Percentiles rank a stretch among this genome's conserved stretches.
Conservation (phyloP, 2,888 invertebrate genomes). For the Macrosoma leucophasiata region DNA sequence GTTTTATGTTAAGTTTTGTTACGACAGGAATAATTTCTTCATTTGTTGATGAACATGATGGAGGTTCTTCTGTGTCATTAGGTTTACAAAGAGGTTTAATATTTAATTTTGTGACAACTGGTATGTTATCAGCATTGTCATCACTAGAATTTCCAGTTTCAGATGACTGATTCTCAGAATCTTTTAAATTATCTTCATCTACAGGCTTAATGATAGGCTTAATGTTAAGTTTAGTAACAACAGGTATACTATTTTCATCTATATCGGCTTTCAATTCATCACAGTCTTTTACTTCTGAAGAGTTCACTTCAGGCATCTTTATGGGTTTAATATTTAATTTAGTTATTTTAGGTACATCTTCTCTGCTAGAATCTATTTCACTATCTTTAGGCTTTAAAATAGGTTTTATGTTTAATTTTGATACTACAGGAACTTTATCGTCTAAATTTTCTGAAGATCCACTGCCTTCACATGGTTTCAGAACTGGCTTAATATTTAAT, state of each 20-base stretch:
- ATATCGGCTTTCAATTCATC: conserved; percentile 54
- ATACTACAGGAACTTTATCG: conserved; percentile 67
- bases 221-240: conserved; percentile 71
- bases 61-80: conserved; percentile 40
- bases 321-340: conserved; percentile 74
- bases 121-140: conserved; percentile 63
- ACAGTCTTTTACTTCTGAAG: conserved; percentile 65
- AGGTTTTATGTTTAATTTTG: conserved; percentile 75
- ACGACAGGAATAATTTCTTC: conserved; percentile 55
- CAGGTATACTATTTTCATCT: conserved; percentile 62
- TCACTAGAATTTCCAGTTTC: conserved; percentile 68
- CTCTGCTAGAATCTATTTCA: conserved; percentile 61
- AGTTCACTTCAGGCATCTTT: conserved; percentile 58
- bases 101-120: conserved; percentile 71
- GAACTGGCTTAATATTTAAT: conserved; percentile 64
- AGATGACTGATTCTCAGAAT: conserved; percentile 63
- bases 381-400: conserved; percentile 65
- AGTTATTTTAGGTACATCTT: conserved; percentile 68
- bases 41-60: conserved; percentile 32
- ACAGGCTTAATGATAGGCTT: conserved; percentile 73
- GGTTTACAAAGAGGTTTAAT: conserved; percentile 74
- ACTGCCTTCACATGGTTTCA: conserved; percentile 55
- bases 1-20: conserved; percentile 64
- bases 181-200: conserved; percentile 51
- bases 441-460: conserved; percentile 46